Evolutionary conservation across 37 sponge, comb jelly and placozoan genomes (phyloP), one percentile per base, ranked within the genome.

Genomic region (Petrosia ficiformis): DNA sequence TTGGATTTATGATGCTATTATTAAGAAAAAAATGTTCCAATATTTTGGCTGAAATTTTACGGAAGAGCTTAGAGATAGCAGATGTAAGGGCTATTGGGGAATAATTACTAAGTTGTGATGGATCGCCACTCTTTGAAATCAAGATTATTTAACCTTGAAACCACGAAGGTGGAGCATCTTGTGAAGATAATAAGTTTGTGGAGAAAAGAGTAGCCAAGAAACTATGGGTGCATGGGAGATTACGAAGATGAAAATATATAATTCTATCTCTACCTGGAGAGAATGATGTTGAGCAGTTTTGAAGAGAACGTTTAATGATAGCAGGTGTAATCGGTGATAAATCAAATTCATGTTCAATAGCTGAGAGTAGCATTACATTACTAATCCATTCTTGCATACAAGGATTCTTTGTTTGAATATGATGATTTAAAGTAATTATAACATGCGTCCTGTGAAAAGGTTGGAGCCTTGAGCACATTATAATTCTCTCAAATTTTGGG

Each of bases 141-240:
- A 77, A 28, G 11, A 11, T 77, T 33, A 84, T 64, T 3, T 30
- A 71, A 21, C 70, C 85, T 10, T 26, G 2, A 30, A 26, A 77
- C 85, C 85, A 84, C 19, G 14, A 29, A 1, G 5, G 21, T 2
- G 85, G 78, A 21, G 77, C 57, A 2, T 29, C 36, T n/a, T n/a
- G n/a, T n/a, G n/a, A n/a, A n/a, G n/a, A n/a, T 5, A 77, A 42
- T 1, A 84, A 39, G 3, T 77, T 84, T 37, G 77, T 84, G n/a
- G 73, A 72, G 68, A 77, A n/a, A n/a, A n/a, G n/a, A n/a, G 76
- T 6, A 5, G 83, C 76, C 38, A 75, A 57, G 44, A 82, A 82
- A 32, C 69, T 42, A 26, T 75, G 76, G 3, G 75, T 73, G 39
- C 67, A 72, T 44, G 74, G 82, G 40, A 82, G 11, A 2, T 80